Conservation (phyloP, 2,888 invertebrate genomes). For the Tyria jacobaeae region DNA sequence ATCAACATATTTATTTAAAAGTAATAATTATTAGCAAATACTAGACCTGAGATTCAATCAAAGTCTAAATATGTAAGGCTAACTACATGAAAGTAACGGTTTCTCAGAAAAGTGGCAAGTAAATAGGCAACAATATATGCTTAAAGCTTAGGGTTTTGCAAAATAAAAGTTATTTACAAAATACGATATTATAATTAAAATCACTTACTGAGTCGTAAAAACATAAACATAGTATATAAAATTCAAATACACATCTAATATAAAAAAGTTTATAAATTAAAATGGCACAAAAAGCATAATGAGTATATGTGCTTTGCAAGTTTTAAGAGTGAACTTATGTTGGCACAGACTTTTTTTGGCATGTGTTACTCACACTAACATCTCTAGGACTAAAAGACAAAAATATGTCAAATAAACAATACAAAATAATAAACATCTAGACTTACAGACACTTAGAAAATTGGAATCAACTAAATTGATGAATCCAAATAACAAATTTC, state of each 20-base stretch:
- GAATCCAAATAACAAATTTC: background rate
- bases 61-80: background rate
- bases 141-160: background rate
- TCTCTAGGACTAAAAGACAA: no score
- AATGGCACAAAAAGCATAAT: conserved; percentile 4
- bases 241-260: background rate
- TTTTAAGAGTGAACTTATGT: background rate
- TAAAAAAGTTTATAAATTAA: background rate
- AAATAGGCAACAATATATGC: background rate
- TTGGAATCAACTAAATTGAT: background rate
- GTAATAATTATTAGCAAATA: no score
- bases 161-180: background rate
- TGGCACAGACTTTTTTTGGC: no score
- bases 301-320: background rate
- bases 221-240: background rate
- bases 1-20: background rate
- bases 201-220: background rate
- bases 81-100: background rate
- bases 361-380: no score
- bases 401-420: no score
- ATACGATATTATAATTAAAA: background rate
- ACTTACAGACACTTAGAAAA: no score
- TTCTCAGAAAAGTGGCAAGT: background rate
- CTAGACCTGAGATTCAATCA: background rate
- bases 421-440: no score